These are phyloP conservation scores for Sebastes flavidus DNA, from an alignment of 2,797 vertebrate species.

Conservation along the genomic window DNA sequence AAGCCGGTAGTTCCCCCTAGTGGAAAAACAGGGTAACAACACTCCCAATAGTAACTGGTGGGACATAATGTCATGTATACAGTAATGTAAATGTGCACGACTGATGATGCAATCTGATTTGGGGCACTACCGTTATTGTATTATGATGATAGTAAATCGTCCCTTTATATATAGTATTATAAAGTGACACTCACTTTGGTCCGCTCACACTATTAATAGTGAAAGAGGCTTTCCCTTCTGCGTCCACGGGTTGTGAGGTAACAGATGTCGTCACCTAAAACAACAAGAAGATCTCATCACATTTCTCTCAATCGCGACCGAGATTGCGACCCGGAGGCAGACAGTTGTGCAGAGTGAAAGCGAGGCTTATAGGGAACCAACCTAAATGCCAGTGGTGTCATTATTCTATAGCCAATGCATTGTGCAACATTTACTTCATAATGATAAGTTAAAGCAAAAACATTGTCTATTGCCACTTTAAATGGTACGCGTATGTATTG, in stretches of 20 bases:
- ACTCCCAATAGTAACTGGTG: neutral
- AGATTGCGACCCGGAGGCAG: too few species aligned
- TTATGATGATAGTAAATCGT: neutral
- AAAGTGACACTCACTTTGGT: slow-evolving; percentile 83
- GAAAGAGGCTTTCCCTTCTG: slow-evolving; percentile 85
- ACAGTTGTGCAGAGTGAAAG: too few species aligned
- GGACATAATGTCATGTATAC: neutral
- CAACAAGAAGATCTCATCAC: neutral
- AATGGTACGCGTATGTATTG: neutral
- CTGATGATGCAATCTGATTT: neutral
- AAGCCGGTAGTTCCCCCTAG: slow-evolving; percentile 87
- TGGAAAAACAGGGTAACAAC: slow-evolving; percentile 51
- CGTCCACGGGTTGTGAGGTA: slow-evolving; percentile 81
- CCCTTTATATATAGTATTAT: too few species aligned
- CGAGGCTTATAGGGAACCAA: too few species aligned
- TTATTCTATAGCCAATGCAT: too few species aligned
- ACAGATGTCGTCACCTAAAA: slow-evolving; percentile 79
- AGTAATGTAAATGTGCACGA: neutral
- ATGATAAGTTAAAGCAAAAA: too few species aligned
- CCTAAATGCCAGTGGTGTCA: too few species aligned
- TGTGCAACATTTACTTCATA: too few species aligned
- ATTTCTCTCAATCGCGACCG: neutral
- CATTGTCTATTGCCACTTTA: too few species aligned
- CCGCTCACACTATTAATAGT: slow-evolving; percentile 81
- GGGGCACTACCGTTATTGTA: too few species aligned